Percentiles rank a stretch among this genome's conserved stretches.
Conservation (phyloP, 1,140 invertebrate genomes). For the Orchestia grillus region DNA sequence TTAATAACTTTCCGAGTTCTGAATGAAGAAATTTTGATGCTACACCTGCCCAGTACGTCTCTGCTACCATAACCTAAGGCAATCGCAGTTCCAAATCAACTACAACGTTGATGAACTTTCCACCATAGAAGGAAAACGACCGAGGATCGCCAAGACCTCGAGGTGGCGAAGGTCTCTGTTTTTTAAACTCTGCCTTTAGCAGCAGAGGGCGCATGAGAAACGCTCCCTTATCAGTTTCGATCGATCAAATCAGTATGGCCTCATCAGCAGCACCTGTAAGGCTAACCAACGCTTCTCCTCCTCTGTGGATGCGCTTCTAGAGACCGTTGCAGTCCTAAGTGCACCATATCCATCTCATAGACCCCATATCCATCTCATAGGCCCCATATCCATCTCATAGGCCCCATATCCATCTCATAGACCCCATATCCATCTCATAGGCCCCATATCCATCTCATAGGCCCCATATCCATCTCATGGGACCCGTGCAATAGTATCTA, state of each 20-base stretch:
- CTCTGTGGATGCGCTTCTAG: not conserved
- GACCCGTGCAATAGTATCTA: not conserved
- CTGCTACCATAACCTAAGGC: too few relatives aligned
- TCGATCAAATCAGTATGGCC: not conserved
- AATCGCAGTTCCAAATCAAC: too few relatives aligned
- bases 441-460: conserved; percentile 33
- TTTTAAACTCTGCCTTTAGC: not conserved
- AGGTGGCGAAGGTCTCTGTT: not conserved
- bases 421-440: not conserved
- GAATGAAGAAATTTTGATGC: too few relatives aligned
- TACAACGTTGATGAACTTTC: too few relatives aligned
- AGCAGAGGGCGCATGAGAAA: not conserved
- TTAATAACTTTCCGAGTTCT: too few relatives aligned
- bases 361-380: not conserved
- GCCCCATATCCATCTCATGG: not conserved
- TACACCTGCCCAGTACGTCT: too few relatives aligned
- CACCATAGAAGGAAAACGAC: not conserved
- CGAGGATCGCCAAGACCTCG: not conserved
- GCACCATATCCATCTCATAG: conserved; percentile 38
- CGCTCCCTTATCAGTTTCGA: not conserved
- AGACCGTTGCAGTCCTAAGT: not conserved
- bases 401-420: conserved; percentile 33
- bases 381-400: not conserved
- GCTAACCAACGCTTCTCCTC: not conserved
- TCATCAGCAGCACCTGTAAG: conserved; percentile 23